A percentile compares a stretch with the other conserved stretches of the same genome.
phyloP scores from a whole-genome alignment of 2,888 invertebrate genomes.

The Proisotoma minuta region DNA sequence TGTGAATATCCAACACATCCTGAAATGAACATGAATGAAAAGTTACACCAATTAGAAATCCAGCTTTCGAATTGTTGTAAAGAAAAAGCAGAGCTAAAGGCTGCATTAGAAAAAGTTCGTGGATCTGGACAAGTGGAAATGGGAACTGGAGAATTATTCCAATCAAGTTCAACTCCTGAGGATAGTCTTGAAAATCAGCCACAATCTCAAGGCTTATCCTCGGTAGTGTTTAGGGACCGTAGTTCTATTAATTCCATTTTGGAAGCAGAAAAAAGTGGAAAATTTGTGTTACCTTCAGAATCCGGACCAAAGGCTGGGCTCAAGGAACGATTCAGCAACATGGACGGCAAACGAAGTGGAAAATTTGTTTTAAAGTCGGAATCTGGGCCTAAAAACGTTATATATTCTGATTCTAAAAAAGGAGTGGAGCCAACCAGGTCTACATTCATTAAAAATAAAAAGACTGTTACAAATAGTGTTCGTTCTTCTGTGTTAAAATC shows the following conservation, averaged over 20 bases:
- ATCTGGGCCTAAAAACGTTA: neutral
- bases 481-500: no score
- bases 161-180: no score
- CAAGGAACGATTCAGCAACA: neutral
- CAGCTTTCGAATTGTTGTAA: constrained; percentile 45
- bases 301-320: neutral
- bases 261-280: neutral
- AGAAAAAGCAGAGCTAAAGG: constrained; percentile 43
- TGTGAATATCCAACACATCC: constrained; percentile 34
- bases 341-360: neutral
- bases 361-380: neutral
- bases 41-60: constrained; percentile 38
- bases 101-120: constrained; percentile 32
- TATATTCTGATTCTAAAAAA: no score
- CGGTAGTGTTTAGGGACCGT: no score
- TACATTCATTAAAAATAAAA: no score
- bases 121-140: no score
- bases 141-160: no score
- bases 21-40: constrained; percentile 35
- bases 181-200: no score
- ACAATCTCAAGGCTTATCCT: no score
- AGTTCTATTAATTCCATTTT: no score
- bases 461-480: no score
- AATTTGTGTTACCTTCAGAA: neutral
- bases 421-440: no score